Conservation (phyloP, 2,888 invertebrate genomes). For the Iphiclides podalirius region DNA sequence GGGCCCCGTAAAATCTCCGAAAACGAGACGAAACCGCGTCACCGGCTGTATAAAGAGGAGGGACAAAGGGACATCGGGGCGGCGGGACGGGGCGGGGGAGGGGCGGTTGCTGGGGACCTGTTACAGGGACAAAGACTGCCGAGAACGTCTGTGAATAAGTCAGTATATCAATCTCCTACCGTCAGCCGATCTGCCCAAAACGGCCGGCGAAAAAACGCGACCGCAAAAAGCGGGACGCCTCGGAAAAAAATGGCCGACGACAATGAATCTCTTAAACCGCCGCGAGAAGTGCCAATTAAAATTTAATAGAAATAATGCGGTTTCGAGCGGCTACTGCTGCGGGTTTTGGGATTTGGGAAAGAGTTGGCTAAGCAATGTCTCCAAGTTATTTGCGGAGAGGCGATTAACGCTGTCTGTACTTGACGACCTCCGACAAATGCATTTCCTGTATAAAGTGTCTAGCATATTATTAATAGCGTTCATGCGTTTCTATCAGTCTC, state of each 20-base stretch:
- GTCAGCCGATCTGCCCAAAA: slow-evolving; percentile 75
- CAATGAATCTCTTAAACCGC: slow-evolving; percentile 74
- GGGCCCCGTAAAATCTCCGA: slow-evolving; percentile 51
- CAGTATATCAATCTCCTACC: slow-evolving; percentile 74
- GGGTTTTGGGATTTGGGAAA: background rate
- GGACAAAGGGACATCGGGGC: slow-evolving; percentile 61
- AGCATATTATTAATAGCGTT: no score
- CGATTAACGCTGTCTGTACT: no score
- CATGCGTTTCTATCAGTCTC: no score
- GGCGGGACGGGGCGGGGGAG: slow-evolving; percentile 40
- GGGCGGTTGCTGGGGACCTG: slow-evolving; percentile 56
- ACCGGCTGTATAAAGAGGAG: slow-evolving; percentile 64
- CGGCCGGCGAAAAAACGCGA: slow-evolving; percentile 66
- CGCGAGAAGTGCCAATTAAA: slow-evolving; percentile 79
- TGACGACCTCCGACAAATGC: no score
- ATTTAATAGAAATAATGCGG: slow-evolving; percentile 69
- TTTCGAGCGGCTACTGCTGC: slow-evolving; percentile 12
- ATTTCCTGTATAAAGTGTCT: no score
- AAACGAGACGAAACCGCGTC: slow-evolving; percentile 66
- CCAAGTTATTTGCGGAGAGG: no score
- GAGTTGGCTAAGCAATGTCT: no score
- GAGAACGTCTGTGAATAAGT: slow-evolving; percentile 71
- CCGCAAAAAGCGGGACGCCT: slow-evolving; percentile 61
- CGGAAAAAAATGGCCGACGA: slow-evolving; percentile 68
- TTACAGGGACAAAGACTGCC: slow-evolving; percentile 75